Base-by-base conservation (phyloP, 2,888 invertebrate genomes). In the Nomada ruficornis region DNA sequence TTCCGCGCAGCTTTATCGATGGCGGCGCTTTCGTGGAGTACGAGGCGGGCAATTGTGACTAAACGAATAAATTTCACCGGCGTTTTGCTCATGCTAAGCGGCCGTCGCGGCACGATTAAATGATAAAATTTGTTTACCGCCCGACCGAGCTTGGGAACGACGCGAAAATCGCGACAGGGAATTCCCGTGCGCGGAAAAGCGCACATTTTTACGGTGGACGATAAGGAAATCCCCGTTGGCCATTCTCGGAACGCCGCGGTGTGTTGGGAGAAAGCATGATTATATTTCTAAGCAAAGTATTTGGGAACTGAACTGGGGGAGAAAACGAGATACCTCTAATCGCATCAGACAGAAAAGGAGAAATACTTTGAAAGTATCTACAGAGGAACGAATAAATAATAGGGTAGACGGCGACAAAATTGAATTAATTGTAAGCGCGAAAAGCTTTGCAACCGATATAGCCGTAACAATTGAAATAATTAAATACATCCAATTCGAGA, bases 41-140 rank as follows among this genome's bases (percentile, higher is more conserved):
- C 36, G 36, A 36, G n/a, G 10, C 11, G 18, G 26, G 11, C 20
- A 36, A 52, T 42, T 42, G 11, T 52, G 29, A 15, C 29, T 69
- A 60, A 70, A 23, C 77, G 69, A 64, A 52, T 57, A 69, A 79
- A 79, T 77, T 79, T 64, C 69, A 47, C 47, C 44, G 52, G 7
- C 63, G 57, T 69, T 59, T 63, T 63, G 68, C 57, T 76, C 77
- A 29, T 79, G 77, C 59, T 47, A 15, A 64, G 18, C 63, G 44
- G 20, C 47, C 18, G 68, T 59, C 69, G 59, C 59, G 36, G 11
- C 29, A 26, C 62, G 63, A 77, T 77, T 77, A 60, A 77, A 54
- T 44, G 78, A 44, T 59, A 50, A 64, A 77, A 79, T 79, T 77
- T 70, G 63, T 60, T 79, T 44, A 70, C 29, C 79, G 11, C 7